Evolutionary conservation across 2,888 invertebrate genomes (phyloP).

Genomic region (Trachelus iudaicus): DNA sequence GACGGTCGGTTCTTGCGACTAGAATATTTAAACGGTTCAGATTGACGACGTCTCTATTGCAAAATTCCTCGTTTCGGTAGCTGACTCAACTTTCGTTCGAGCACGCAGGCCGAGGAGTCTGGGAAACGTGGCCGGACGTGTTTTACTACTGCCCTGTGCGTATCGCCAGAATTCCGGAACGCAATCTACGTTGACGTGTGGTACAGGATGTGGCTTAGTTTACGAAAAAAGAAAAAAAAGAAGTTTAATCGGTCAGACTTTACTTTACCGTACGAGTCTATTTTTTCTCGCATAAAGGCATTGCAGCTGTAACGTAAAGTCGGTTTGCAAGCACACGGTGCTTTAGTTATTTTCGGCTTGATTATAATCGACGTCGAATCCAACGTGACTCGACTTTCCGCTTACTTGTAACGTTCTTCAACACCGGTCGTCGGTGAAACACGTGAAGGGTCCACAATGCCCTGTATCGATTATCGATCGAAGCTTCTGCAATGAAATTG

Average conservation of each 20-base stretch:
- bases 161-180: no score
- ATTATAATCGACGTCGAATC: background rate
- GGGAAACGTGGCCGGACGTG: no score
- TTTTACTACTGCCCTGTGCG: no score
- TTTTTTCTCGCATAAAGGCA: background rate
- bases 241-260: no score
- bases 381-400: background rate
- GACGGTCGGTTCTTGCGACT: background rate
- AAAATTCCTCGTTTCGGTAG: background rate
- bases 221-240: no score
- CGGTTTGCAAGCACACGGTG: background rate
- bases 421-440: background rate
- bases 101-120: background rate
- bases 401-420: background rate
- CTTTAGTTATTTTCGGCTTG: background rate
- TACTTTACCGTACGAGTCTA: background rate
- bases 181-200: no score
- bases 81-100: background rate
- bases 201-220: no score
- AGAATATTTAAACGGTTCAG: background rate
- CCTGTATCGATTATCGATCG: background rate
- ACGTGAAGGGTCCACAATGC: background rate
- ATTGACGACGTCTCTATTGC: background rate
- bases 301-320: background rate
- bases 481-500: background rate